Conservation (phyloP, 92 coral and sea anemone genomes). For the Umimayanthus kanabou region DNA sequence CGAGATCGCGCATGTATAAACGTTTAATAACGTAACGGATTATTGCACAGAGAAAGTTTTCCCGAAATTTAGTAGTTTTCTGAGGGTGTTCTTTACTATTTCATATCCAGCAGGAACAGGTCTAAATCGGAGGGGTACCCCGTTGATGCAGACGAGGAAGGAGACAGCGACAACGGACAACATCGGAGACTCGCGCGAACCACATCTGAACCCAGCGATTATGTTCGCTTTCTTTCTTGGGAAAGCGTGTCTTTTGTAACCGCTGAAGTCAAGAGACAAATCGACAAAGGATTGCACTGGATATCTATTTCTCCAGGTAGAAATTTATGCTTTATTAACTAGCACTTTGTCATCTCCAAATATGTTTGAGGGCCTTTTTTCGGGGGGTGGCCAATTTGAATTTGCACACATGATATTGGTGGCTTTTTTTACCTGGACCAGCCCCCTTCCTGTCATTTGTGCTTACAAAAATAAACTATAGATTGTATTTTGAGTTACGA, state of each 20-base stretch:
- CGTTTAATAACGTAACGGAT: too few species aligned
- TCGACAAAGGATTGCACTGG: conserved; percentile 72
- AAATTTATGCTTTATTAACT: neutral
- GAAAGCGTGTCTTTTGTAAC: conserved; percentile 86
- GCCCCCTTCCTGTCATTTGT: neutral
- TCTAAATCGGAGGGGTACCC: conserved; percentile 28
- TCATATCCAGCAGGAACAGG: conserved; percentile 35
- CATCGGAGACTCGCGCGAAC: conserved; percentile 22
- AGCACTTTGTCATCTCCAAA: neutral
- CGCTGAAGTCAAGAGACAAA: conserved; percentile 58
- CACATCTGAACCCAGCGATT: conserved; percentile 40
- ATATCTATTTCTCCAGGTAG: conserved; percentile 60
- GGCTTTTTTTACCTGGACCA: neutral
- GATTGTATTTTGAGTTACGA: neutral
- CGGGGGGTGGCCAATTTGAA: too few species aligned
- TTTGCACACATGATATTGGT: neutral
- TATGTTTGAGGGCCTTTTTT: too few species aligned
- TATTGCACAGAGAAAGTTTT: neutral
- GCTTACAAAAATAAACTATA: neutral
- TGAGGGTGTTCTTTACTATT: neutral
- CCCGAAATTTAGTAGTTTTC: neutral
- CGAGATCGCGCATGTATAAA: too few species aligned
- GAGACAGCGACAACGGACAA: neutral
- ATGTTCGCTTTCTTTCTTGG: conserved; percentile 74
- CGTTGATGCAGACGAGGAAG: neutral